These are phyloP conservation scores for Montipora foliosa DNA, from an alignment of 64 coral and sea anemone genomes.

Conservation along the genomic window DNA sequence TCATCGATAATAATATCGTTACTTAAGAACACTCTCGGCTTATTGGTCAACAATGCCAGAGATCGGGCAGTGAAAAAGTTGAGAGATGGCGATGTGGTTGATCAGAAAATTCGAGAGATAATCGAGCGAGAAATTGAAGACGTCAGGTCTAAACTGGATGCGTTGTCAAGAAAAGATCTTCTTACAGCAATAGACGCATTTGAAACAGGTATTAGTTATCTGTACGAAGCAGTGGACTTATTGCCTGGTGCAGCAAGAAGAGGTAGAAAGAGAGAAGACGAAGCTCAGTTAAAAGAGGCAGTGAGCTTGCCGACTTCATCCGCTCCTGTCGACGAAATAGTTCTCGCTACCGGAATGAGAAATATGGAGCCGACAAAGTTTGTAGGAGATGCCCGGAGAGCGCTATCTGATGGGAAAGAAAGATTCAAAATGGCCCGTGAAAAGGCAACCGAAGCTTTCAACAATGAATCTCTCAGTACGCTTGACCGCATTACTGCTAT, in stretches of 20 bases:
- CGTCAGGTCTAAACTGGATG: conserved; percentile 62
- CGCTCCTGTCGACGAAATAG: no score
- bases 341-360: no score
- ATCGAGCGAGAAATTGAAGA: conserved; percentile 58
- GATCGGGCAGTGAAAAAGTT: not conserved
- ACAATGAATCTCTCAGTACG: conserved; percentile 47
- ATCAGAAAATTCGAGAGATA: conserved; percentile 48
- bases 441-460: conserved; percentile 66
- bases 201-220: conserved; percentile 37
- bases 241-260: not conserved
- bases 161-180: conserved; percentile 53
- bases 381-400: no score
- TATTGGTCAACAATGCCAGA: not conserved
- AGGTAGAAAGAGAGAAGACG: no score
- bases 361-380: no score
- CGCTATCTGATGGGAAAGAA: not conserved
- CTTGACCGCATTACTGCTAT: conserved; percentile 51
- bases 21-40: not conserved
- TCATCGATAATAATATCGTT: not conserved
- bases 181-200: conserved; percentile 46
- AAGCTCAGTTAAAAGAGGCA: no score
- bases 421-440: conserved; percentile 42
- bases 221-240: not conserved
- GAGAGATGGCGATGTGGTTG: conserved; percentile 50
- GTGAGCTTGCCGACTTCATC: no score